A percentile compares a stretch with the other conserved stretches of the same genome.
phyloP scores from a whole-genome alignment of 2,797 vertebrate genomes.

The Coregonus sp. region DNA sequence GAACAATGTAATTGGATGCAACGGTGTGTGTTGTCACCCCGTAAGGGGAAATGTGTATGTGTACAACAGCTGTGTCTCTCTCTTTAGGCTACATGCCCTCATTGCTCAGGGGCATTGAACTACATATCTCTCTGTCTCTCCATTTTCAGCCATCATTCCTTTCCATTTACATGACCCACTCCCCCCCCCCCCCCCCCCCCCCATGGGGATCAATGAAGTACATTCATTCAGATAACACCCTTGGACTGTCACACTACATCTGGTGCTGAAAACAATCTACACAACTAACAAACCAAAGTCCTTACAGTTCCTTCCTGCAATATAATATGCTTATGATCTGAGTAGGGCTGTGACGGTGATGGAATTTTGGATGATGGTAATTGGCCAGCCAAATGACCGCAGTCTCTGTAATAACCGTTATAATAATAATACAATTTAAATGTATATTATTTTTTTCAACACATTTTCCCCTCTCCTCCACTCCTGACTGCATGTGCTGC shows the following conservation, averaged over 20 bases:
- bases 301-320: background rate
- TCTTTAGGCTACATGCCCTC: background rate
- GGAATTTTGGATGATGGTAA: too few species aligned
- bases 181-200: background rate
- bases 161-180: background rate
- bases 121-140: background rate
- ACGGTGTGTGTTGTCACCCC: background rate
- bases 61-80: background rate
- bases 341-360: background rate
- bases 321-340: background rate
- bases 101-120: background rate
- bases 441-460: too few species aligned
- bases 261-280: background rate
- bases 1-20: background rate
- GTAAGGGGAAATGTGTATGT: background rate
- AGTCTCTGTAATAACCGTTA: too few species aligned
- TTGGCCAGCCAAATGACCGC: too few species aligned
- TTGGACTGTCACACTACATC: background rate
- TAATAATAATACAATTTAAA: too few species aligned
- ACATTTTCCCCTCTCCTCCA: too few species aligned
- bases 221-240: background rate
- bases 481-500: too few species aligned
- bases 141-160: background rate
- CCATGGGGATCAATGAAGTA: background rate
- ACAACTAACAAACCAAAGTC: background rate